Base-by-base conservation (phyloP, 2,888 invertebrate genomes). In the Gastrophysa polygoni region DNA sequence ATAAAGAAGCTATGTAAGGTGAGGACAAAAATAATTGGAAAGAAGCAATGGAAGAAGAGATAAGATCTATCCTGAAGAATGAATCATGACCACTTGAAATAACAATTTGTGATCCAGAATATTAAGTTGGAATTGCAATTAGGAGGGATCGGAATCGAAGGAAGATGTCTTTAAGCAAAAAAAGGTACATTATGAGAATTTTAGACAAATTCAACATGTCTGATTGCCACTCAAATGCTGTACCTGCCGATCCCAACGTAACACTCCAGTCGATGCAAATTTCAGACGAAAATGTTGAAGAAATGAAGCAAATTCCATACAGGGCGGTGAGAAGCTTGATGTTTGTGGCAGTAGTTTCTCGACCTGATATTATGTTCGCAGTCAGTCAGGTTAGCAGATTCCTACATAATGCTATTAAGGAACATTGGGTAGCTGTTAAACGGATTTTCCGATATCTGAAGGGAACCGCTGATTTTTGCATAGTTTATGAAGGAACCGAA, bases 71-170 rank as follows among this genome's bases (percentile, higher is more conserved):
- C 6, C 2, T 4, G 16, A 54, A 28, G 17, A 24, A 48, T 48
- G 14, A 20, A 14, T 18, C 21, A 46, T 60, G 55, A 17, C n/a
- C 28, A 18, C 44, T 48, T 14, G 24, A 21, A 48, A 48, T 20
- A 6, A 21, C 21, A n/a, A 5, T 21, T 11, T 48, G 21, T 48
- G 48, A 48, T 48, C 24, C 48, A 7, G 46, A 18, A 48, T 48
- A 48, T 48, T 24, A 48, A 8, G 48, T 48, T 48, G 21, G 20
- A 20, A 24, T 48, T 21, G 48, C 18, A 21, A 48, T 48, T 11
- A n/a, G 21, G 48, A 7, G 21, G 5, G 24, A 48, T 48, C 18
- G 48, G 21, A n/a, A 21, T 21, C 48, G 21, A 24, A 7, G 14
- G 14, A 24, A 24, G n/a, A 48, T 48, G 48, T 11, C 14, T 1